Base-by-base conservation (phyloP, 2,797 vertebrate genomes). In the Clamator glandarius region DNA sequence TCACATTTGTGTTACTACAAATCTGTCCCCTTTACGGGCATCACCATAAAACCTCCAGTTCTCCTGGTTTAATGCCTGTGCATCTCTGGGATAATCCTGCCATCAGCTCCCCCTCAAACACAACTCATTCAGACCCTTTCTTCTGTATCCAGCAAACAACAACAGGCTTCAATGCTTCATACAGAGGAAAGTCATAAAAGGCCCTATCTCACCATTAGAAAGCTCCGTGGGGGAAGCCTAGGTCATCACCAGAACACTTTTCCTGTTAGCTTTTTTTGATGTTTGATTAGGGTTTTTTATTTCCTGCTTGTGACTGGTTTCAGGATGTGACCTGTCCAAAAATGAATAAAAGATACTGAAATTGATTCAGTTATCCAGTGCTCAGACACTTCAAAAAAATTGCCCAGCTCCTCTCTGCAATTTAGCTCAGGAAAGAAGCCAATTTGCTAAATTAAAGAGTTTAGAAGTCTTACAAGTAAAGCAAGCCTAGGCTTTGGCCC, bases 91-190 rank as follows among this genome's bases (percentile, higher is more conserved):
- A 33, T 21, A 44, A 17, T 12, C n/a, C 46, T 70, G 29, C 24
- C 21, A 5, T 23, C 7, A 14, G 21, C 8, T 64, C 29, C 54
- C 15, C 44, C 74, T 50, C 23, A 20, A 21, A 57, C 39, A 68
- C 17, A 19, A 5, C 64, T 29, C 35, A 28, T 3, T 3, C 0
- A 0, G 12, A 36, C 16, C 64, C 15, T 14, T 20, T 10, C 39
- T 25, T 42, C 1, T 1, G 21, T 35, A 29, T 29, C 9, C 20
- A 25, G 31, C 55, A 70, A 86, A 55, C 33, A 57, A 62, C 39
- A 79, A 6, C 28, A n/a, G 25, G 8, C 35, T 75, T 73, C 29
- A 74, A 62, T 9, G 58, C 50, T 57, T 80, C 14, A 8, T 16
- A n/a, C 4, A 8, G 24, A 36, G 14, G 20, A 64, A 76, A 84